A percentile compares a stretch with the other conserved stretches of the same genome.
Evolutionary conservation across 2,113 vertebrate species (phyloP).

Genomic region (Hystrix brachyura): DNA sequence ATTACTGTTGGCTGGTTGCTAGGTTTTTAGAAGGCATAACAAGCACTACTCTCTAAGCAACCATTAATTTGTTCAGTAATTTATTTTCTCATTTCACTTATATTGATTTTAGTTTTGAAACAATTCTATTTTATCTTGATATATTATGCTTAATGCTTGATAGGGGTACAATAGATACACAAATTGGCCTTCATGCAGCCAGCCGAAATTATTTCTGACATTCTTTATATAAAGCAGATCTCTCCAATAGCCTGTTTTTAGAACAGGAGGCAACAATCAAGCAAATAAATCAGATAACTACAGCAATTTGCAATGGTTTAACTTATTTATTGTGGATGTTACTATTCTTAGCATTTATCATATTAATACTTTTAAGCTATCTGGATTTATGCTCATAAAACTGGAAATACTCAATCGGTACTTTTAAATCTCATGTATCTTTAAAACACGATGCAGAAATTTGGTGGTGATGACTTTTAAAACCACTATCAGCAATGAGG

Average conservation of each 20-base stretch:
- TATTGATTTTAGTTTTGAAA: conserved; percentile 74
- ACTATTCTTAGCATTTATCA: conserved; percentile 74
- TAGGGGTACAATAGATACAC: conserved; percentile 75
- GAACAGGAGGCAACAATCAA: conserved; percentile 58
- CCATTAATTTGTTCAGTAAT: not conserved
- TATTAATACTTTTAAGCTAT: conserved; percentile 5
- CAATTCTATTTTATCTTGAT: conserved; percentile 74
- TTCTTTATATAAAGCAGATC: conserved; percentile 66
- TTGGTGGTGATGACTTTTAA: conserved; percentile 71
- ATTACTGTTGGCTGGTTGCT: not conserved
- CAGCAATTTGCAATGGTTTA: not conserved
- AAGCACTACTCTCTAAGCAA: conserved; percentile 14
- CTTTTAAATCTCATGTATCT: conserved; percentile 70
- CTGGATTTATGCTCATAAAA: conserved; percentile 78
- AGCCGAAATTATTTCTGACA: conserved; percentile 77
- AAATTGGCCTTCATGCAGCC: conserved; percentile 33
- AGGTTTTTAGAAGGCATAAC: conserved; percentile 27
- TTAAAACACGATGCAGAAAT: conserved; percentile 81
- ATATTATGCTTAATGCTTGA: conserved; percentile 79
- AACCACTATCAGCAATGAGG: conserved; percentile 56
- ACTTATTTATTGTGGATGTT: conserved; percentile 64
- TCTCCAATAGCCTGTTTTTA: conserved; percentile 71
- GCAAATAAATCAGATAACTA: conserved; percentile 66
- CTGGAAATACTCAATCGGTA: conserved; percentile 71
- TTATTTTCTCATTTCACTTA: conserved; percentile 42